These are phyloP conservation scores for Labia minor DNA, from an alignment of 2,888 invertebrate genomes.

Conservation along the genomic window DNA sequence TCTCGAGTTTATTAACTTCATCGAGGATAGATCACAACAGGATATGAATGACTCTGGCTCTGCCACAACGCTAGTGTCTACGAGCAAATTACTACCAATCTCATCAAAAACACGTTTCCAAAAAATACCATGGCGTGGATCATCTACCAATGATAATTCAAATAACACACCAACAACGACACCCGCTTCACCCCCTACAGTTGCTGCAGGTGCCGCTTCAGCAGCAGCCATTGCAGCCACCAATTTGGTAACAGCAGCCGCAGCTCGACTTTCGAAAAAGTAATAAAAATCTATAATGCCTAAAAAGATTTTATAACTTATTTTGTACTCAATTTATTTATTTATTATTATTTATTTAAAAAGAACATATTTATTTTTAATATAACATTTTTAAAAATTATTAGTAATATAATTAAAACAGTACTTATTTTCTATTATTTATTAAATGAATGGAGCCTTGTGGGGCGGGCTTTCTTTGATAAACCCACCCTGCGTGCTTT, in stretches of 20 bases:
- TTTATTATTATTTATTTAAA: neutral
- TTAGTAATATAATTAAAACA: neutral
- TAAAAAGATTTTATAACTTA: no score
- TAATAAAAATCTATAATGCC: no score
- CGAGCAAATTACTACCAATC: slow-evolving; percentile 35
- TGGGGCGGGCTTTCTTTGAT: neutral
- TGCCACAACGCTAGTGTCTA: slow-evolving; percentile 27
- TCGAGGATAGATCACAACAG: neutral
- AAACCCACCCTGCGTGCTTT: neutral
- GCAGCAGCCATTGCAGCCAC: neutral
- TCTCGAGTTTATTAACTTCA: neutral
- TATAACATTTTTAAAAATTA: neutral
- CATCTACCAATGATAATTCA: neutral
- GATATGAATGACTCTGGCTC: slow-evolving; percentile 17
- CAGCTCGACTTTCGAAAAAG: neutral
- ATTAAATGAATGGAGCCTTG: neutral
- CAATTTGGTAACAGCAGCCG: neutral
- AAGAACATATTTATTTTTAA: neutral
- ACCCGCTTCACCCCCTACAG: neutral
- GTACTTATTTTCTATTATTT: neutral
- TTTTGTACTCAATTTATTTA: neutral
- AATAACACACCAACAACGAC: neutral
- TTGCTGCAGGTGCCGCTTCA: neutral
- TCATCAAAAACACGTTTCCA: slow-evolving; percentile 35
- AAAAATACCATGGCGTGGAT: slow-evolving; percentile 26